Conservation (phyloP, 2,113 vertebrate genomes). For the Lagenorhynchus albirostris region DNA sequence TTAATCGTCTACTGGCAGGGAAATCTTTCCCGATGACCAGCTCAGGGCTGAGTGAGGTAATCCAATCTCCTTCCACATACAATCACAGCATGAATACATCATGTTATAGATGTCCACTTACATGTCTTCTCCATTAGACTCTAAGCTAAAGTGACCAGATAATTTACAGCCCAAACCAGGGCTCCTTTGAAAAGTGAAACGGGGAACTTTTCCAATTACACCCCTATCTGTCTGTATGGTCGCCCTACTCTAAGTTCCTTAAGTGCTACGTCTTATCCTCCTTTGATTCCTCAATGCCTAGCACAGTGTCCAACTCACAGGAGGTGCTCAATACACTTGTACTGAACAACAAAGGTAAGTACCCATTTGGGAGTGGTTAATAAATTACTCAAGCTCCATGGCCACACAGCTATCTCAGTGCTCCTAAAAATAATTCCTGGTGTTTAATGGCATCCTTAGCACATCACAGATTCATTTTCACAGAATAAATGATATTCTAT, state of each 20-base stretch:
- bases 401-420: not conserved
- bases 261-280: not conserved
- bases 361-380: not conserved
- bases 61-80: not conserved
- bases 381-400: not conserved
- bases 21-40: not conserved
- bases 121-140: not conserved
- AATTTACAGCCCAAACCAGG: not conserved
- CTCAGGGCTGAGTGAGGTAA: not conserved
- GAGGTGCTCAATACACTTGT: not conserved
- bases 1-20: not conserved
- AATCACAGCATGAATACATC: not conserved
- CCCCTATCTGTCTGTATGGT: not conserved
- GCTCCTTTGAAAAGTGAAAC: not conserved
- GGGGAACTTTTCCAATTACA: not conserved
- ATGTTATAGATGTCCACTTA: not conserved
- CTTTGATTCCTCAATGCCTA: not conserved
- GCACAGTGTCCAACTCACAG: not conserved
- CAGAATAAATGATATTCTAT: not conserved
- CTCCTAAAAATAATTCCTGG: not conserved
- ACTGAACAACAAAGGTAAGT: not conserved
- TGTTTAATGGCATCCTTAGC: not conserved
- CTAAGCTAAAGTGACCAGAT: not conserved
- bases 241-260: not conserved
- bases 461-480: not conserved